A percentile compares a stretch with the other conserved stretches of the same genome.
Conservation (phyloP, 2,113 vertebrate genomes). For the Daboia siamensis region DNA sequence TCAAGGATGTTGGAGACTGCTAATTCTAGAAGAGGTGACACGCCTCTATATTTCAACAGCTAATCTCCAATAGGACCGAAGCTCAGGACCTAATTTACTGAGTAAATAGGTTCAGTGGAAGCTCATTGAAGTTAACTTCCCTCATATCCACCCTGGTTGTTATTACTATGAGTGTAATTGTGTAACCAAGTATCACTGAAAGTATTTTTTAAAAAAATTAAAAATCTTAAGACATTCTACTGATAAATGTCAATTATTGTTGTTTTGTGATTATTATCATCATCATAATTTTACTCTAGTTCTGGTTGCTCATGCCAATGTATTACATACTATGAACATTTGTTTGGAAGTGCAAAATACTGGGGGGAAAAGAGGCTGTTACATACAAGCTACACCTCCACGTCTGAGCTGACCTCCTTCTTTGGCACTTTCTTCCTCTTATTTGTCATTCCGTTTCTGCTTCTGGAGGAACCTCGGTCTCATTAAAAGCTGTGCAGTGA, state of each 20-base stretch:
- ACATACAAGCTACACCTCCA: slow-evolving; percentile 41
- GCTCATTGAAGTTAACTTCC: background rate
- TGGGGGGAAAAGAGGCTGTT: background rate
- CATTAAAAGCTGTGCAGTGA: slow-evolving; percentile 70
- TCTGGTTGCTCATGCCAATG: background rate
- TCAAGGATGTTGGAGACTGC: background rate
- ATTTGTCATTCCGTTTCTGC: slow-evolving; percentile 39
- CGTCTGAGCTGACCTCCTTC: slow-evolving; percentile 51
- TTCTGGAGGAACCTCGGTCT: slow-evolving; percentile 56
- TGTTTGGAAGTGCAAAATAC: background rate
- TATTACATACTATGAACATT: background rate
- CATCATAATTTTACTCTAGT: background rate
- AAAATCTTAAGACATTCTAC: background rate
- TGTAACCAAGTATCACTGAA: background rate
- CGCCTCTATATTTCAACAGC: background rate
- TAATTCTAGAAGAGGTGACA: background rate
- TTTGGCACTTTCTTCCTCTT: slow-evolving; percentile 35
- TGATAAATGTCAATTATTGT: background rate
- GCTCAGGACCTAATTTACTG: background rate
- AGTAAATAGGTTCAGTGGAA: background rate
- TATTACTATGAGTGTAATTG: background rate
- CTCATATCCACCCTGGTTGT: background rate
- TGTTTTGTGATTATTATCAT: background rate
- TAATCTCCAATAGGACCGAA: background rate
- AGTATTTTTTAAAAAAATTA: background rate